These are phyloP conservation scores for Ornithoptera alexandrae DNA, from an alignment of 2,888 invertebrate species.

Conservation along the genomic window DNA sequence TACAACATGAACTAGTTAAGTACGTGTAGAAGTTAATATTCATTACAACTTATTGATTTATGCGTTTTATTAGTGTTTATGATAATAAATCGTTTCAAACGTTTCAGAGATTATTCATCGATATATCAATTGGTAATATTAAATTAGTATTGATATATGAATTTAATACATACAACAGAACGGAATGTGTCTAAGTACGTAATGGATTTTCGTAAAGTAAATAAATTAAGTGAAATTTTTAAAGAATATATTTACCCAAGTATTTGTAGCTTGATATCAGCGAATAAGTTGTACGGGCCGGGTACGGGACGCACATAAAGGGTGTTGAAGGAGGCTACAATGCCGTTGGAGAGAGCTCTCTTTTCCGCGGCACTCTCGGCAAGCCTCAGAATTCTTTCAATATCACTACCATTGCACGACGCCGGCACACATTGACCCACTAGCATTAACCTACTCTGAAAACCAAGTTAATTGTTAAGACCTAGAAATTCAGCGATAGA, in stretches of 20 bases:
- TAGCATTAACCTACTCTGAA: constrained; percentile 83
- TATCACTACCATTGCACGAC: constrained; percentile 80
- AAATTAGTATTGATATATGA: no score
- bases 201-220: background rate
- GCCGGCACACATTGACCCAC: constrained; percentile 88
- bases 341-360: constrained; percentile 51
- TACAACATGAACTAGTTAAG: no score
- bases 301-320: constrained; percentile 84
- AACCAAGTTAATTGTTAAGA: constrained; percentile 17
- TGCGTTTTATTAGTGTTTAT: no score
- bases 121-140: no score
- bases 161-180: no score
- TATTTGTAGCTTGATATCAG: constrained; percentile 84
- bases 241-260: constrained; percentile 73
- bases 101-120: no score
- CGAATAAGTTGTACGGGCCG: constrained; percentile 81
- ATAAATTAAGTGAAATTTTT: background rate
- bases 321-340: constrained; percentile 74
- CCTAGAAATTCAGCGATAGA: no score
- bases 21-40: no score
- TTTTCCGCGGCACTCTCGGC: constrained; percentile 59
- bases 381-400: constrained; percentile 63
- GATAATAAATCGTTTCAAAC: no score
- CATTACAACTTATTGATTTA: no score
- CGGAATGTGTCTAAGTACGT: no score